Evolutionary conservation across 1,140 invertebrate species (phyloP).

Genomic region (Pemphigus obesinymphae): DNA sequence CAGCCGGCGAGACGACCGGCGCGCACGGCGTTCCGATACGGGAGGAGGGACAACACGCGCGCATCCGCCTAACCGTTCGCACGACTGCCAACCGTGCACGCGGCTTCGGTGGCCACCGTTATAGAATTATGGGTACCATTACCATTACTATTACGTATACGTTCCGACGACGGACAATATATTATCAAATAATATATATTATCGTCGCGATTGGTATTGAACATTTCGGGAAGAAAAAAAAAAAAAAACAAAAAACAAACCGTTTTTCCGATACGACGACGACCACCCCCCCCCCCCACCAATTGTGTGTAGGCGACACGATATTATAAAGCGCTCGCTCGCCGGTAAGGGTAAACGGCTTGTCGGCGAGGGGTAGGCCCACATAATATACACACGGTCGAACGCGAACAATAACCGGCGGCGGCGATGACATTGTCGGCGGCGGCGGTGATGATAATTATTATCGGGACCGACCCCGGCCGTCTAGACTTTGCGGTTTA

Average conservation of each 20-base stretch:
- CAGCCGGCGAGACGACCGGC: neutral
- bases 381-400: neutral
- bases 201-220: too few species aligned
- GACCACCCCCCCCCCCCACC: too few species aligned
- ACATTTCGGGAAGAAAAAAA: neutral
- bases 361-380: neutral
- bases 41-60: slow-evolving; percentile 5
- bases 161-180: neutral
- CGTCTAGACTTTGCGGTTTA: slow-evolving; percentile 28
- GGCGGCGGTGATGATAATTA: neutral
- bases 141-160: neutral
- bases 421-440: neutral
- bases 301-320: too few species aligned
- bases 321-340: too few species aligned
- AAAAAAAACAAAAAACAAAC: neutral
- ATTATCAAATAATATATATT: too few species aligned
- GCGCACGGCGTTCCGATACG: neutral
- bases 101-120: neutral
- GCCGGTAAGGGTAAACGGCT: too few species aligned
- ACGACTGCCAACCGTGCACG: slow-evolving; percentile 33
- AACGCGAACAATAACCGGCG: slow-evolving; percentile 3
- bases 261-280: too few species aligned
- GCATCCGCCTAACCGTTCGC: slow-evolving; percentile 35
- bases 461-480: neutral
- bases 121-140: too few species aligned